phyloP scores from a whole-genome alignment of 2,888 invertebrate species.

The Torymus aiolomorphi region DNA sequence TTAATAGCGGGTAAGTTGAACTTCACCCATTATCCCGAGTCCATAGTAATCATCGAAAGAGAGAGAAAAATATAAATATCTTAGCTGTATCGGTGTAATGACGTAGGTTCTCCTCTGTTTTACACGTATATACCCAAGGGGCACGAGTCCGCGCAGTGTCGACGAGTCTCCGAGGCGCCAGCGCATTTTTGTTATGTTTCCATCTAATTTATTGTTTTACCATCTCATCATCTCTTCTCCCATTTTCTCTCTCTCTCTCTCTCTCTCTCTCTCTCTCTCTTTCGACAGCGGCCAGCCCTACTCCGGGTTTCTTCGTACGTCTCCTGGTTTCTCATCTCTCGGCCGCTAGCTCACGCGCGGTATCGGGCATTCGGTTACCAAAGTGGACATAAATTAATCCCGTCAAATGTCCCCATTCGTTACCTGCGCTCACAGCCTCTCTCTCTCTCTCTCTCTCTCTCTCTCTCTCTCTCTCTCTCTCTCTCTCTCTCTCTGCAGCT shows the following conservation, averaged over 20 bases:
- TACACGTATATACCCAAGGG: too few species aligned
- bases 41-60: constrained; percentile 1
- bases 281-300: not conserved
- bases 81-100: not conserved
- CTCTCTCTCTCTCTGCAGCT: too few species aligned
- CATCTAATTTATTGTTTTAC: constrained; percentile 47
- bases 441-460: constrained; percentile 24
- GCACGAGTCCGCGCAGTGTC: too few species aligned
- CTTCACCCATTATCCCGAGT: not conserved
- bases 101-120: constrained; percentile 8
- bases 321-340: constrained; percentile 20
- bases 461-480: too few species aligned
- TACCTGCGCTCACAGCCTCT: constrained; percentile 61
- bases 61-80: not conserved
- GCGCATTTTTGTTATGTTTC: constrained; percentile 44
- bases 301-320: too few species aligned
- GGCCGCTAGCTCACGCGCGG: constrained; percentile 56
- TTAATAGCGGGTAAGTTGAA: not conserved
- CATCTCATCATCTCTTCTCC: constrained; percentile 44
- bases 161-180: not conserved
- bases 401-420: constrained; percentile 74
- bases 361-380: constrained; percentile 72
- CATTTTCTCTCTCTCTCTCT: too few species aligned
- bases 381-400: constrained; percentile 74
- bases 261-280: constrained; percentile 47